phyloP scores from a whole-genome alignment of 2,113 vertebrate species.

The Phrynocephalus versicolor region DNA sequence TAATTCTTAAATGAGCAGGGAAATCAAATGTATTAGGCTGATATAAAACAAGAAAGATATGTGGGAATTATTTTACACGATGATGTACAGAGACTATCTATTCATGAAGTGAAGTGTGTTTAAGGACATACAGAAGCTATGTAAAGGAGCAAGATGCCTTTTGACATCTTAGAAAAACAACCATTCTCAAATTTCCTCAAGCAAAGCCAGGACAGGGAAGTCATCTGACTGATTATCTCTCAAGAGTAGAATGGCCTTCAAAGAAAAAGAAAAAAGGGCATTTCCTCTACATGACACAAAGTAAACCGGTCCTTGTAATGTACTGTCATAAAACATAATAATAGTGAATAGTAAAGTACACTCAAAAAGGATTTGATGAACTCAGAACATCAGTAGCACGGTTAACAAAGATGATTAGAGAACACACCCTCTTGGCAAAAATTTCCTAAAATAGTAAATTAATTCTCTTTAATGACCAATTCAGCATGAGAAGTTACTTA shows the following conservation, averaged over 20 bases:
- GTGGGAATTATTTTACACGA: neutral
- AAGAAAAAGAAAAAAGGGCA: conserved; percentile 5
- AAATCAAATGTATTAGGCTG: neutral
- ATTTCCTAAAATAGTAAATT: neutral
- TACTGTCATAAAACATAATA: neutral
- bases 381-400: neutral
- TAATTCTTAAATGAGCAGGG: neutral
- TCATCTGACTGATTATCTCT: conserved; percentile 2
- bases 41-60: neutral
- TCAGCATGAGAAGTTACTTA: too few species aligned
- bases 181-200: neutral
- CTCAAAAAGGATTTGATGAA: neutral
- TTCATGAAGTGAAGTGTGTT: neutral
- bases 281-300: conserved; percentile 7
- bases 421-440: neutral
- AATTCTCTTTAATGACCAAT: too few species aligned
- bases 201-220: neutral
- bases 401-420: neutral
- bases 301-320: neutral
- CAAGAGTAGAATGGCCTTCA: neutral
- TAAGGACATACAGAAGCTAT: neutral
- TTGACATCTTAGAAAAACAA: neutral
- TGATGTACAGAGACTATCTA: neutral
- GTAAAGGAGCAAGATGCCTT: too few species aligned
- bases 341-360: neutral